Base-by-base conservation (phyloP, 2,113 vertebrate genomes). In the Silurus asotus region DNA sequence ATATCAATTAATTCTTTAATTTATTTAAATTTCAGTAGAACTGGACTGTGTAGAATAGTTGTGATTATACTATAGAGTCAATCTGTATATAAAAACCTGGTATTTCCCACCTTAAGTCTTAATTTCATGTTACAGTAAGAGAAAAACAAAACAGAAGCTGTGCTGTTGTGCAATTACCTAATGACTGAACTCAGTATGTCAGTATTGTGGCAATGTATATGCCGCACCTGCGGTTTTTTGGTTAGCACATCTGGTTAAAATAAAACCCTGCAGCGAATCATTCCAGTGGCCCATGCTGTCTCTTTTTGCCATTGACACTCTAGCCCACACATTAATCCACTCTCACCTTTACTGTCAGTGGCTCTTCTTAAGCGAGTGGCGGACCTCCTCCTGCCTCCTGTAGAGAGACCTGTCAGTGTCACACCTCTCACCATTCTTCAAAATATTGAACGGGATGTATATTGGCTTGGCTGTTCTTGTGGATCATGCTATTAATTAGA, bases 391-490 rank as follows among this genome's bases (percentile, higher is more conserved):
- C 55, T 84, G 65, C 56, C 77, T 87, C 37, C 82, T 87, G 55
- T 72, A 77, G 83, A 62, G 61, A 23, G 56, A 75, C 61, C 61
- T 58, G 62, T 79, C 62, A 70, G 72, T 85, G 62, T 89, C 53
- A 20, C 49, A 72, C 37, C 79, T 48, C 72, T 58, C 58, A 0
- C 17, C 82, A 83, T 10, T 25, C 67, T 75, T 48, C 15, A 13
- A 64, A 58, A 84, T 89, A 87, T 82, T 64, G 88, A 85, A 62
- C 11, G 37, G 59, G 37, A 37, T 28, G 55, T 17, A 51, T 64
- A 64, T 82, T 58, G 77, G 88, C 82, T 82, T 87, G 82, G 70
- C 69, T 87, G 70, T 62, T 64, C 83, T 87, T 82, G 85, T 62
- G 70, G 65, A 78, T 55, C 72, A 59, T 28, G 78, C 55, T 78